Evolutionary conservation across 2,888 invertebrate species (phyloP), one percentile per base, ranked within the genome.

Genomic region (Catonia carolina): DNA sequence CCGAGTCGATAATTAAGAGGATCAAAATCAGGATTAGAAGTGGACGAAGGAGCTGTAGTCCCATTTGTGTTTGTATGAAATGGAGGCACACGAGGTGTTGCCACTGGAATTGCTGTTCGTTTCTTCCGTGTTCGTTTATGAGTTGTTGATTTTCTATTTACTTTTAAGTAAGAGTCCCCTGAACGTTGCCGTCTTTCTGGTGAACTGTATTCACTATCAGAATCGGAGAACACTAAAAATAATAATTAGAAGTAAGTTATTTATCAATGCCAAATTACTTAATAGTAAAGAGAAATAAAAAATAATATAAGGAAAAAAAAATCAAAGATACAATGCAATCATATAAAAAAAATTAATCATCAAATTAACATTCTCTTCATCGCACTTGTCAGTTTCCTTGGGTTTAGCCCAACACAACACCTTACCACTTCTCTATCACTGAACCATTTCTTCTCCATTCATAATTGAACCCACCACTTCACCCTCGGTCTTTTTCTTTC

Each of bases 201-300:
- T 61, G 88, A 87, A 65, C 88, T 89, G 70, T 85, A 88, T 63
- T 93, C 93, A 65, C 90, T 91, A 73, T 94, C 93, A 5, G 93
- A 91, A 73, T 94, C 93, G 57, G 89, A 89, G 73, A 88, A 88
- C 56, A 86, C 86, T 84, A 72, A 27, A 71, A 69, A 45, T 60
- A 59, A 59, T 51, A 53, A 35, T 15, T 18, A 18, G 18, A 15
- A 49, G 59, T 53, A 62, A 51, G 53, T 41, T 27, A 37, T 59
- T 50, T 41, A 41, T 15, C 18, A 18, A 17, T 39, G 15, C 39
- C 36, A 36, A n/a, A 39, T 17, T 39, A 39, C 7, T 39, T 6
- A 12, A 39, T 17, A 39, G 18, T 39, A 6, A 36, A 36, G 15
- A 3, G 15, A 15, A 36, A 36, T 3, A 36, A 36, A 6, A 36